phyloP scores from a whole-genome alignment of 2,113 vertebrate species.

The Eubucco bourcierii region DNA sequence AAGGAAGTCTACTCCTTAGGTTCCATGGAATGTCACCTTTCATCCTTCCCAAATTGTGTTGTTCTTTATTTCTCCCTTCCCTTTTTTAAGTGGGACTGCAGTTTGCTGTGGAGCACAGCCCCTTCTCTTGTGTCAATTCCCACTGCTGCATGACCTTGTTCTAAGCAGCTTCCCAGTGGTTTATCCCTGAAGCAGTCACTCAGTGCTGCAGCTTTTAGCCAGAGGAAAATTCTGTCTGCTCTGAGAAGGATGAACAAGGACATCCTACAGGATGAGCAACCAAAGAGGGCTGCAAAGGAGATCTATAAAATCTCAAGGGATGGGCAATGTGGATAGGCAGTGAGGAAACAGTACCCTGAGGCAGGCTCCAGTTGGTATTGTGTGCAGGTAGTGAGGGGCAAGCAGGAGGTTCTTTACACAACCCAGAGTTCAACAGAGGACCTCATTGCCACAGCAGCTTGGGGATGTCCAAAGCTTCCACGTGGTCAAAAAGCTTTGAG shows the following conservation, averaged over 20 bases:
- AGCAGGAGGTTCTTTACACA: not conserved
- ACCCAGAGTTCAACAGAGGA: not conserved
- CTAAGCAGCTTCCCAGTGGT: not conserved
- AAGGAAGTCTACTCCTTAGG: not conserved
- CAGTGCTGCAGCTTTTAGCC: not conserved
- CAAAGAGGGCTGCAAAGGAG: not conserved
- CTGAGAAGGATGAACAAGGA: not conserved
- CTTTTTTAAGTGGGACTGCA: not conserved
- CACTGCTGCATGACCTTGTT: not conserved
- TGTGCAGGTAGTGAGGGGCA: not conserved
- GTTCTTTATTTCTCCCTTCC: not conserved
- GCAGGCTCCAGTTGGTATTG: not conserved
- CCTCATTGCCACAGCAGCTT: accelerated
- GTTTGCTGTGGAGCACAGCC: not conserved
- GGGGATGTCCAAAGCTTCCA: not conserved
- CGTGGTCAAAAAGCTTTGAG: not conserved
- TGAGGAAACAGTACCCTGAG: not conserved
- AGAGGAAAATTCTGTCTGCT: not conserved
- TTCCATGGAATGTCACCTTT: not conserved
- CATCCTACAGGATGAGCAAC: not conserved
- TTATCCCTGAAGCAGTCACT: not conserved
- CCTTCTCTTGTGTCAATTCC: not conserved
- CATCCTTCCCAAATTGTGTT: not conserved
- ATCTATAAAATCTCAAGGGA: not conserved
- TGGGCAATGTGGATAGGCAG: accelerated